Conservation (phyloP, 2,113 vertebrate genomes). For the Chaetorhynchus papuensis region DNA sequence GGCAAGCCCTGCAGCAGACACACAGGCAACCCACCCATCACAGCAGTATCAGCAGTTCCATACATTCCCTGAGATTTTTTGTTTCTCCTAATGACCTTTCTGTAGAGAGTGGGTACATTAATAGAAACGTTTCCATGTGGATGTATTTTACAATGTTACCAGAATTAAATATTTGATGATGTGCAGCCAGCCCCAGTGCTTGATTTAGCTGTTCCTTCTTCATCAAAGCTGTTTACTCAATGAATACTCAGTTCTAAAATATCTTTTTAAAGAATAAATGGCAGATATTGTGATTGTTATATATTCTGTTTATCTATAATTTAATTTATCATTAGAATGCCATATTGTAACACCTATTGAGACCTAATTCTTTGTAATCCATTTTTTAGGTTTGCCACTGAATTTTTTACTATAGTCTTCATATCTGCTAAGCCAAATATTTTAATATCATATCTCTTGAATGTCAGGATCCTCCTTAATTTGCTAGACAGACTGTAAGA, state of each 20-base stretch:
- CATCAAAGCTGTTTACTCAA: background rate
- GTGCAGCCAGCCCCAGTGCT: background rate
- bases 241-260: background rate
- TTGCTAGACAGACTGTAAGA: background rate
- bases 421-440: background rate
- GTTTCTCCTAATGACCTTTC: background rate
- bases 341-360: background rate
- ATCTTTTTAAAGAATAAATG: background rate
- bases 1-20: background rate
- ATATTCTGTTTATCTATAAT: background rate
- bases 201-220: background rate
- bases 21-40: background rate
- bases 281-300: background rate
- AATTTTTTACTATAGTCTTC: background rate
- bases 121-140: background rate
- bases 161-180: background rate
- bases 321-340: background rate
- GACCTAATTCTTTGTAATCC: background rate
- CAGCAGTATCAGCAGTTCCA: background rate
- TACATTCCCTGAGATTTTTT: background rate
- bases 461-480: background rate
- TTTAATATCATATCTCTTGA: background rate
- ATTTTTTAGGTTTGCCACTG: background rate
- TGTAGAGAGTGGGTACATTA: background rate
- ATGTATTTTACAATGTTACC: background rate